Percentiles rank a stretch among this genome's conserved stretches.
Evolutionary conservation across 2,888 invertebrate genomes (phyloP).

Genomic region (Molorchus minor): DNA sequence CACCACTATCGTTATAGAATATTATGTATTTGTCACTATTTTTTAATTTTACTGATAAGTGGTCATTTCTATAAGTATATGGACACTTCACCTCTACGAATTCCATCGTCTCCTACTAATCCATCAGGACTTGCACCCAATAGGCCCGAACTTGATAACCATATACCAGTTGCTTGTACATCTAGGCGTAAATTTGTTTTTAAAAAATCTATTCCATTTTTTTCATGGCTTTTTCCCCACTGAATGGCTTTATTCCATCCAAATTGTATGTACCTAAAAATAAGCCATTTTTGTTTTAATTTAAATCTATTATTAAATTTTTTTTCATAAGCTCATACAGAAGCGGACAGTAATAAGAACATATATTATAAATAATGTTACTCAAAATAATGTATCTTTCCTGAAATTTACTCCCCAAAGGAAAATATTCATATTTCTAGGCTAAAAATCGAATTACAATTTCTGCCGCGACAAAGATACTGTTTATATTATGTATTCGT

Average conservation of each 20-base stretch:
- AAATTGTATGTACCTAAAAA: background rate
- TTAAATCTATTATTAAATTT: background rate
- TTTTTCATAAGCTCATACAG: background rate
- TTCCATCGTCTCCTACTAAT: background rate
- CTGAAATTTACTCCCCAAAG: no score
- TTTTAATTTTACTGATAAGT: background rate
- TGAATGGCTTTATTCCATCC: conserved; percentile 5
- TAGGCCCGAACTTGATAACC: no score
- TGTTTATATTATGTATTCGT: no score
- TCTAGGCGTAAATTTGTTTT: background rate
- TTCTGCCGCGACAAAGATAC: no score
- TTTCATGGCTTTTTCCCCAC: background rate
- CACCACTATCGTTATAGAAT: background rate
- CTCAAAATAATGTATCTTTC: no score
- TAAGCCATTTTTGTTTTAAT: background rate
- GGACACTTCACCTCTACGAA: conserved; percentile 1
- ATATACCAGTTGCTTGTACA: background rate
- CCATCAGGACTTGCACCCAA: background rate
- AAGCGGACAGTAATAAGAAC: background rate
- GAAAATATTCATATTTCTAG: no score
- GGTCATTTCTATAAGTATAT: background rate
- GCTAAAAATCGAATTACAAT: no score
- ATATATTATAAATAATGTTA: no score
- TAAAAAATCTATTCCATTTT: background rate
- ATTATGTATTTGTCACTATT: background rate